These are phyloP conservation scores for Dorcus parallelipipedus DNA, from an alignment of 2,888 invertebrate genomes.

Conservation along the genomic window DNA sequence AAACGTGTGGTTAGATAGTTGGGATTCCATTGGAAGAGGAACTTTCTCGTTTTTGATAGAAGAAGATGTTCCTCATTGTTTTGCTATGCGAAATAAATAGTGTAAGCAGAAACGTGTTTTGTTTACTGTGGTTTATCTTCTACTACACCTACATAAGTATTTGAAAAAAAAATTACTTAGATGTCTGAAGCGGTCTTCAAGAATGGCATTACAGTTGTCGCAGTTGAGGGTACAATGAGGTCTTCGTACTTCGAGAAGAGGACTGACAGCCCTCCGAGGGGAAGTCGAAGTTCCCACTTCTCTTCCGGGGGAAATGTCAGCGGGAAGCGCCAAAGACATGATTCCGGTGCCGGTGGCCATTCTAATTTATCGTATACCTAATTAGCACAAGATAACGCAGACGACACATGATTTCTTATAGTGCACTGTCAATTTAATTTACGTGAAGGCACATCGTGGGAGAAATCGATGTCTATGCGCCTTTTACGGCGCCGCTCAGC, in stretches of 20 bases:
- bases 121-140: too few relatives aligned
- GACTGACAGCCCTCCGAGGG: slow-evolving; percentile 66
- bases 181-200: slow-evolving; percentile 67
- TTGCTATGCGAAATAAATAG: too few relatives aligned
- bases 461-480: slow-evolving; percentile 42
- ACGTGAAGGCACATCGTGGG: slow-evolving; percentile 25
- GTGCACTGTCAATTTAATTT: slow-evolving; percentile 26
- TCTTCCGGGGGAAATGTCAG: slow-evolving; percentile 44
- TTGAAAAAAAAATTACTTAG: slow-evolving; percentile 44
- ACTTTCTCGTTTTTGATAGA: too few relatives aligned
- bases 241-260: slow-evolving; percentile 64
- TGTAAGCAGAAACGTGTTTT: too few relatives aligned
- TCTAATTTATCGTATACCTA: slow-evolving; percentile 5
- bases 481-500: slow-evolving; percentile 31
- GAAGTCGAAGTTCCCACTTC: slow-evolving; percentile 55
- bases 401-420: slow-evolving; percentile 19
- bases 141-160: too few relatives aligned
- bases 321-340: slow-evolving; percentile 60
- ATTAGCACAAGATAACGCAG: slow-evolving; percentile 7
- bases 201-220: slow-evolving; percentile 65
- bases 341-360: slow-evolving; percentile 29
- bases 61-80: too few relatives aligned
- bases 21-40: too few relatives aligned
- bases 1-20: too few relatives aligned
- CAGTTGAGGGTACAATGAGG: slow-evolving; percentile 73